A percentile compares a stretch with the other conserved stretches of the same genome.
Evolutionary conservation across 2,113 vertebrate genomes (phyloP).

Genomic region (Aplodontia rufa): DNA sequence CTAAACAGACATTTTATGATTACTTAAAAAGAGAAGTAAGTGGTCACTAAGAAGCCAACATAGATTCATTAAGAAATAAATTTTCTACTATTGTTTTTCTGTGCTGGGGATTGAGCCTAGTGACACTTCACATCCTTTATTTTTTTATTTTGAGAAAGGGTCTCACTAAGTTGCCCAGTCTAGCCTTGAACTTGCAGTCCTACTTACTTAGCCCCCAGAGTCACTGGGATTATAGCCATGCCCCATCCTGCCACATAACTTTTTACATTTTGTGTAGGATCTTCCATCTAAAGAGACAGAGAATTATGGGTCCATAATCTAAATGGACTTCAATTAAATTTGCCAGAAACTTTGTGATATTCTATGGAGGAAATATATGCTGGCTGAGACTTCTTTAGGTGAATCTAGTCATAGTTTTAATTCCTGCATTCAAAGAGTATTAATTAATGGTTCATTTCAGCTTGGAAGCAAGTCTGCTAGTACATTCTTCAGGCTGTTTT

Average conservation of each 20-base stretch:
- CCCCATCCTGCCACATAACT: too few species aligned
- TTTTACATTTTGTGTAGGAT: neutral
- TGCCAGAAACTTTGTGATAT: neutral
- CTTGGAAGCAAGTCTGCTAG: neutral
- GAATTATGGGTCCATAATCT: neutral
- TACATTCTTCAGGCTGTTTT: neutral
- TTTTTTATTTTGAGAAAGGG: too few species aligned
- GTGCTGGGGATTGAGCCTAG: too few species aligned
- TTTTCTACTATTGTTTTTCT: neutral
- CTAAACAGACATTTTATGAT: neutral
- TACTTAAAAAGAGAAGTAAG: neutral
- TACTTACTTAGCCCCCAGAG: too few species aligned
- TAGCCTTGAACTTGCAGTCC: too few species aligned
- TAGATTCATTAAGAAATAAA: neutral
- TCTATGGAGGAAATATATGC: neutral
- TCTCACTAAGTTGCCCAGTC: too few species aligned
- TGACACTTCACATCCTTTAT: too few species aligned
- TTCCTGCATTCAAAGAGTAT: neutral
- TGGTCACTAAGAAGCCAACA: neutral
- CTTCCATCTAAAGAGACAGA: neutral
- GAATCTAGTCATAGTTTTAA: neutral
- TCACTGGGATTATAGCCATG: too few species aligned
- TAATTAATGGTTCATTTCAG: neutral
- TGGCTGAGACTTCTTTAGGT: neutral
- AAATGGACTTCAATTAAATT: neutral